phyloP scores from a whole-genome alignment of 2,797 vertebrate genomes.

The Gymnoscopelus microlampas region DNA sequence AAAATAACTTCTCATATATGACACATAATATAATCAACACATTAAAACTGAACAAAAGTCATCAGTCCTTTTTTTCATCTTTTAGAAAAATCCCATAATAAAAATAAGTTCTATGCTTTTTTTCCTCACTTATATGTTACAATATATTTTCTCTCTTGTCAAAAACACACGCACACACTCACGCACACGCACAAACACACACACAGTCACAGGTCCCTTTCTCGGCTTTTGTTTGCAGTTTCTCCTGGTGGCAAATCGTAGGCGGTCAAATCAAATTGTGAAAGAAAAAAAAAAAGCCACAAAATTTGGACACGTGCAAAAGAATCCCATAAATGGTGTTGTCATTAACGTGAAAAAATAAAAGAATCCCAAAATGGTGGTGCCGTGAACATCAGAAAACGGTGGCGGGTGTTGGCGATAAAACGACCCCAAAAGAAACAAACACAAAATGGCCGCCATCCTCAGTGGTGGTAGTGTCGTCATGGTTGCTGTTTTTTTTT shows the following conservation, averaged over 20 bases:
- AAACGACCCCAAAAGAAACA: constrained; percentile 13
- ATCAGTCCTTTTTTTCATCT: constrained; percentile 77
- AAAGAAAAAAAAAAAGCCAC: constrained; percentile 34
- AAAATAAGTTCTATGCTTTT: constrained; percentile 99
- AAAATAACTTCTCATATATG: constrained; percentile 95
- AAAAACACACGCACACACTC: constrained; percentile 66
- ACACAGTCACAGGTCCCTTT: constrained; percentile 62
- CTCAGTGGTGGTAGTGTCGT: constrained; percentile 34
- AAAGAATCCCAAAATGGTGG: constrained; percentile 65
- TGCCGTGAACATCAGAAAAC: constrained; percentile 46
- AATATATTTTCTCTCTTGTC: constrained; percentile 99
- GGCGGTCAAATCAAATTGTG: constrained; percentile 57
- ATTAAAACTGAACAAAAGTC: constrained; percentile 76
- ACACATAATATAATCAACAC: constrained; percentile 89
- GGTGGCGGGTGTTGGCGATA: not conserved
- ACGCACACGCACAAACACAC: constrained; percentile 72
- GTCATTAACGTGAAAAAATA: constrained; percentile 21
- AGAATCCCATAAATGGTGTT: constrained; percentile 11
- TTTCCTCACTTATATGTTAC: constrained; percentile 94
- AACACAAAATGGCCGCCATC: constrained; percentile 33
- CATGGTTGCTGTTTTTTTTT: not conserved
- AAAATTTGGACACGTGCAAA: constrained; percentile 52
- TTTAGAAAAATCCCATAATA: constrained; percentile 94
- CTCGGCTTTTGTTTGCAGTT: constrained; percentile 54
- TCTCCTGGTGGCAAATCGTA: constrained; percentile 60